Evolutionary conservation across 2,888 invertebrate genomes (phyloP).

Genomic region (Prenolepis imparis): DNA sequence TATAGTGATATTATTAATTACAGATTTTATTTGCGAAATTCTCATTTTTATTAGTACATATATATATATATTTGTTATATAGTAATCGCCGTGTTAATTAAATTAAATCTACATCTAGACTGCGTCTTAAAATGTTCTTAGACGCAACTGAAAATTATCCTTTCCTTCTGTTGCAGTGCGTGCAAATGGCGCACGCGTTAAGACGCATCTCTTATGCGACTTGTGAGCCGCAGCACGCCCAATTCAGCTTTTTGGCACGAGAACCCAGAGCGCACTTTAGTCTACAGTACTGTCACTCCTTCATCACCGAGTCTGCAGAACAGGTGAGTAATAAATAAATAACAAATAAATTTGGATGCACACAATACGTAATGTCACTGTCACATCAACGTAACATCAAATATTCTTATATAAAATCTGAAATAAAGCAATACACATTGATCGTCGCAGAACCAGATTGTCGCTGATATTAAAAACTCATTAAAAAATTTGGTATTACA

Average conservation of each 20-base stretch:
- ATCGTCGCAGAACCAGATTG: not conserved
- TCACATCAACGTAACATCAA: not conserved
- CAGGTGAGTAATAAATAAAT: slow-evolving; percentile 88
- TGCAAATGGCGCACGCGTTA: slow-evolving; percentile 94
- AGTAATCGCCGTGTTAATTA: not conserved
- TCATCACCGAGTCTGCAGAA: slow-evolving; percentile 91
- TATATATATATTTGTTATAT: too few relatives aligned
- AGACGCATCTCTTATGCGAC: slow-evolving; percentile 95
- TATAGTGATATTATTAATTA: not conserved
- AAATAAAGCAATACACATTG: not conserved
- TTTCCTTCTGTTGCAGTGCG: slow-evolving; percentile 88
- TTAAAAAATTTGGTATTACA: not conserved
- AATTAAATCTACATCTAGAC: not conserved
- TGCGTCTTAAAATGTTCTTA: not conserved
- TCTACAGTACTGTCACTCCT: slow-evolving; percentile 94
- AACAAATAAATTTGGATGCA: not conserved
- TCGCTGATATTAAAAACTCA: not conserved
- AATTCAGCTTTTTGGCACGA: slow-evolving; percentile 93
- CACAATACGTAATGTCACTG: not conserved
- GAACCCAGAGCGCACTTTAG: slow-evolving; percentile 90
- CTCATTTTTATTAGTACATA: not conserved
- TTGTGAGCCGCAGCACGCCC: slow-evolving; percentile 92
- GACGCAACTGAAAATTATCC: not conserved
- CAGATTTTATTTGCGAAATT: not conserved
- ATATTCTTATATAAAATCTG: not conserved